These are phyloP conservation scores for Metellina segmentata DNA, from an alignment of 2,888 invertebrate genomes.

Conservation along the genomic window DNA sequence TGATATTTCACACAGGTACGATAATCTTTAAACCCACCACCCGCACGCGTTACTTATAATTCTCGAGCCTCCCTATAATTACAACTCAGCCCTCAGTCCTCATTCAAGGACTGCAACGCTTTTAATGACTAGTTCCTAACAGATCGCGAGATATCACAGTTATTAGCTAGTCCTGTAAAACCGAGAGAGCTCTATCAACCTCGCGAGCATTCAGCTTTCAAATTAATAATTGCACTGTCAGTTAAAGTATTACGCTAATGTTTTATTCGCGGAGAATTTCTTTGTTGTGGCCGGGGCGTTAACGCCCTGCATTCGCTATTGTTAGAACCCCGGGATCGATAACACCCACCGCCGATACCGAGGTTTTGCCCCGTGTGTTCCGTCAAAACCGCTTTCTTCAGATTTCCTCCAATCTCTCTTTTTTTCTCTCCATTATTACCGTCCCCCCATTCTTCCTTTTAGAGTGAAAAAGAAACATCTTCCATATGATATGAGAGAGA, in stretches of 20 bases:
- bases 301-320: slow-evolving; percentile 56
- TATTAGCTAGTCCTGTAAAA: background rate
- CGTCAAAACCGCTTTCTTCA: slow-evolving; percentile 47
- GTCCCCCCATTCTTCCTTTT: background rate
- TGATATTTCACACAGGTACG: no score
- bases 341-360: slow-evolving; percentile 33
- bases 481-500: slow-evolving; percentile 33
- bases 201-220: slow-evolving; percentile 5
- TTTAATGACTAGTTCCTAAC: slow-evolving; percentile 14
- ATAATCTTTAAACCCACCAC: no score
- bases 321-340: slow-evolving; percentile 58
- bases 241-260: slow-evolving; percentile 59
- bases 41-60: background rate
- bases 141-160: background rate
- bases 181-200: background rate
- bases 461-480: slow-evolving; percentile 30
- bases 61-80: background rate
- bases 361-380: slow-evolving; percentile 2
- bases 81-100: background rate
- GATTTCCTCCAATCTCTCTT: slow-evolving; percentile 30
- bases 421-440: slow-evolving; percentile 30
- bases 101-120: background rate
- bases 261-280: slow-evolving; percentile 47
- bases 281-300: slow-evolving; percentile 57
- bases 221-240: slow-evolving; percentile 63